Base-by-base conservation (phyloP, 1,140 invertebrate species). In the Medauroidea extradentata region DNA sequence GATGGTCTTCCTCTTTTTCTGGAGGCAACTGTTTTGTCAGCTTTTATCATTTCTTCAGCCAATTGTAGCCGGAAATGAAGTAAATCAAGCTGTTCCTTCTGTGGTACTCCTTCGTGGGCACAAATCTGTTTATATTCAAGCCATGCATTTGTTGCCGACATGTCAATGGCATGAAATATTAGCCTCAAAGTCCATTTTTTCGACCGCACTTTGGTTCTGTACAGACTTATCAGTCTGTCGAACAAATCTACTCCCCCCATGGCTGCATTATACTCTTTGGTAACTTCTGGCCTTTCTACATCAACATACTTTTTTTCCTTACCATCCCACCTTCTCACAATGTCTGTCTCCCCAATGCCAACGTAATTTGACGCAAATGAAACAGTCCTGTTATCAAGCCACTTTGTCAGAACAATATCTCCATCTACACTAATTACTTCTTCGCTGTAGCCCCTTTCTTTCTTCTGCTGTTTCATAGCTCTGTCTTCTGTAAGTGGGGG, bases 351-450 rank as follows among this genome's bases (percentile, higher is more conserved):
- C 53, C 70, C 71, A 51, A 67, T 71, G 29, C 75, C 74, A 64
- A 74, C 53, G 68, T 71, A 76, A 29, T 76, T 76, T 44, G 73
- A 76, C 55, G 68, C 72, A 21, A 77, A 29, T 63, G 67, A 51
- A 51, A 72, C 71, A 60, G 66, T 62, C 44, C 69, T 71, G 65
- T 75, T 76, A 59, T 76, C 72, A 52, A 73, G 34, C 75, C 71
- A 75, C 50, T 74, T 75, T 39, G 69, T 67, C 23, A 76, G 54
- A 4, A 34, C 29, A 34, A 34, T 11, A 34, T 34, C 29, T 7
- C 29, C 29, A 11, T 34, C 29, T 34, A 11, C 5, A 34, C 29
- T 34, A 34, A 34, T 11, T 7, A 34, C 29, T 34, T 34, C 29
- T 34, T 34, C 29, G 4, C 5, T 7, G 11, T 34, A 34, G 5